These are phyloP conservation scores for Erythrocercus mccallii DNA, from an alignment of 2,113 vertebrate genomes.

Conservation along the genomic window DNA sequence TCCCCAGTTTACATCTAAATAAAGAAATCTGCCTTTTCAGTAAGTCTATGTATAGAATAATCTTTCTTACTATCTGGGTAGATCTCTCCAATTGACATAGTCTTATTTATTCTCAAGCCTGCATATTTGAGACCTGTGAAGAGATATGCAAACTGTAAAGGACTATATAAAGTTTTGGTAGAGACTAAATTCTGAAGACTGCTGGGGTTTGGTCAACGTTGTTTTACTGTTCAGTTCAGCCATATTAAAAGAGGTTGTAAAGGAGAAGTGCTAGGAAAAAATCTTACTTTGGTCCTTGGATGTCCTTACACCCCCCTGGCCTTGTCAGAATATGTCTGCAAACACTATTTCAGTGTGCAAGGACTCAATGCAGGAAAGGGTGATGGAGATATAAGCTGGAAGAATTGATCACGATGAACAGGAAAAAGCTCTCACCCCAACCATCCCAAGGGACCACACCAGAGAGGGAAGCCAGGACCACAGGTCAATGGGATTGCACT, in stretches of 20 bases:
- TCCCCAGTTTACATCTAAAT: neutral
- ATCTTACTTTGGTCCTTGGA: neutral
- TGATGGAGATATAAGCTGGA: neutral
- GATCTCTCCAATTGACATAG: neutral
- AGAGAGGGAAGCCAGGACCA: neutral
- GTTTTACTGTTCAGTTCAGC: neutral
- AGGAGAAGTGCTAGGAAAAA: neutral
- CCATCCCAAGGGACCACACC: neutral
- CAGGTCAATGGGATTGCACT: neutral
- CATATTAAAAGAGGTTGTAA: neutral
- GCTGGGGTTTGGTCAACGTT: neutral
- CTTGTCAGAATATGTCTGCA: neutral
- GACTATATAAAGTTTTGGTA: neutral
- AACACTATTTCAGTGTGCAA: neutral
- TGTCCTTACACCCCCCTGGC: neutral
- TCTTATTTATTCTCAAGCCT: neutral
- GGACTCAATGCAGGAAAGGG: neutral
- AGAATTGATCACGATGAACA: neutral
- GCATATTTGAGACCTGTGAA: neutral
- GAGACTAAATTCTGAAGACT: neutral
- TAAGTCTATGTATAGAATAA: neutral
- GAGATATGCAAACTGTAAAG: neutral
- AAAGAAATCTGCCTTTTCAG: neutral
- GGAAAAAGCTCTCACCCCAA: neutral
- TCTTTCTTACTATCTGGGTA: neutral